These are phyloP conservation scores for Dryocosmus kuriphilus DNA, from an alignment of 2,888 invertebrate genomes.

Conservation along the genomic window DNA sequence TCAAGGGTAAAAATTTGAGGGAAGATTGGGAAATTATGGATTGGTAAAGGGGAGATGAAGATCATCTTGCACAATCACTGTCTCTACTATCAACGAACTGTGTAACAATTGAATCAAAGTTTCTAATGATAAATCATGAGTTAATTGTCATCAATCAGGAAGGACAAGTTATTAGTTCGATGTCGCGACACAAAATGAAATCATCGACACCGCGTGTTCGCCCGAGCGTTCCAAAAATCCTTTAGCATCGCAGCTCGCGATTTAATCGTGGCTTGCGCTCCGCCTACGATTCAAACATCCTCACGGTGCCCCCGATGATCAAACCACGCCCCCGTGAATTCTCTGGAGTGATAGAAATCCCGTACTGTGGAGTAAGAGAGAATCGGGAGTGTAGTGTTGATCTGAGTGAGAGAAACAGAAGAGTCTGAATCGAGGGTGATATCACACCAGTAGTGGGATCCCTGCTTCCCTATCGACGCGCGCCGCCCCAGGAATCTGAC, in stretches of 20 bases:
- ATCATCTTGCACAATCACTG: slow-evolving; percentile 8
- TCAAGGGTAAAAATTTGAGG: neutral
- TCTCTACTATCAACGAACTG: neutral
- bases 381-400: slow-evolving; percentile 18
- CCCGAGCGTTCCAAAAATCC: slow-evolving; percentile 46
- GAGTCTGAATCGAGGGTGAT: slow-evolving; percentile 37
- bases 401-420: slow-evolving; percentile 29
- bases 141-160: neutral
- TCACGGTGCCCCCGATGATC: slow-evolving; percentile 18
- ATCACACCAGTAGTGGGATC: neutral
- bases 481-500: slow-evolving; percentile 38
- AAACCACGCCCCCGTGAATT: slow-evolving; percentile 40
- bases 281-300: slow-evolving; percentile 55
- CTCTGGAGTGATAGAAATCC: slow-evolving; percentile 35
- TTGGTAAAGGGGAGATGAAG: neutral
- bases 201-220: slow-evolving; percentile 46
- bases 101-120: neutral
- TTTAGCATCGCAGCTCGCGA: slow-evolving; percentile 47
- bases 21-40: neutral
- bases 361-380: slow-evolving; percentile 16
- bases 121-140: neutral
- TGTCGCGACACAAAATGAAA: slow-evolving; percentile 70
- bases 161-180: slow-evolving; percentile 59
- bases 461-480: slow-evolving; percentile 36
- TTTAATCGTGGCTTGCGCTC: slow-evolving; percentile 63